A percentile compares a stretch with the other conserved stretches of the same genome.
phyloP scores from a whole-genome alignment of 2,797 vertebrate genomes.

The Petrocephalus schoutedeni region DNA sequence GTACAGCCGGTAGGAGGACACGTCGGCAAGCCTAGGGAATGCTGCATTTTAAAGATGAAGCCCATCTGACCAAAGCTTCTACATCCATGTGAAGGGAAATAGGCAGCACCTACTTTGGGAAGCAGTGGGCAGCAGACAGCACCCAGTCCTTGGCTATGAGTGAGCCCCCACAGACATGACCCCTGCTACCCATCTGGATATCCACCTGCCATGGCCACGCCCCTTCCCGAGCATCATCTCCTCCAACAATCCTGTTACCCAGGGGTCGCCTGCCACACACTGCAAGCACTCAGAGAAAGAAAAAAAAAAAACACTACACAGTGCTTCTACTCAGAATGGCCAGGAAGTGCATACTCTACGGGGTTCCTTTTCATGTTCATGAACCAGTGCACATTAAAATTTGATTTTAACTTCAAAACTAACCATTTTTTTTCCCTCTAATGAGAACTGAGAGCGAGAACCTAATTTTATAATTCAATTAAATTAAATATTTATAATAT shows the following conservation, averaged over 20 bases:
- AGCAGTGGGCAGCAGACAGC: conserved; percentile 28
- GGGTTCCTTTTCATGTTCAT: neutral
- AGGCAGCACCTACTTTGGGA: conserved; percentile 16
- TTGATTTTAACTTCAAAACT: neutral
- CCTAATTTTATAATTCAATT: no score
- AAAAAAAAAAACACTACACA: neutral
- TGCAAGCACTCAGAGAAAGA: neutral
- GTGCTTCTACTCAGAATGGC: neutral
- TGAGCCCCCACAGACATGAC: conserved; percentile 22
- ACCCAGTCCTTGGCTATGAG: conserved; percentile 25
- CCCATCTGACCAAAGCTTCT: neutral
- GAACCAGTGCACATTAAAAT: neutral
- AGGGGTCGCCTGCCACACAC: conserved; percentile 12
- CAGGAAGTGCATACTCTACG: neutral
- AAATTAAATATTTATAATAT: no score
- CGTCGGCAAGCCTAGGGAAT: neutral
- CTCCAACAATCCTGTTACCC: conserved; percentile 30
- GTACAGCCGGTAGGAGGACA: conserved; percentile 36
- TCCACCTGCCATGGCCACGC: conserved; percentile 34
- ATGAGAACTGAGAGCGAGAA: neutral
- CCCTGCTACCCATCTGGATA: conserved; percentile 11
- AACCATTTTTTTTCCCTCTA: neutral
- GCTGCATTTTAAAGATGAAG: neutral
- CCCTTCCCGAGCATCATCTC: conserved; percentile 16
- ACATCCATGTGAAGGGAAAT: neutral